Evolutionary conservation across 2,797 vertebrate genomes (phyloP), one percentile per base, ranked within the genome.

Genomic region (Sebastolobus altivelis): DNA sequence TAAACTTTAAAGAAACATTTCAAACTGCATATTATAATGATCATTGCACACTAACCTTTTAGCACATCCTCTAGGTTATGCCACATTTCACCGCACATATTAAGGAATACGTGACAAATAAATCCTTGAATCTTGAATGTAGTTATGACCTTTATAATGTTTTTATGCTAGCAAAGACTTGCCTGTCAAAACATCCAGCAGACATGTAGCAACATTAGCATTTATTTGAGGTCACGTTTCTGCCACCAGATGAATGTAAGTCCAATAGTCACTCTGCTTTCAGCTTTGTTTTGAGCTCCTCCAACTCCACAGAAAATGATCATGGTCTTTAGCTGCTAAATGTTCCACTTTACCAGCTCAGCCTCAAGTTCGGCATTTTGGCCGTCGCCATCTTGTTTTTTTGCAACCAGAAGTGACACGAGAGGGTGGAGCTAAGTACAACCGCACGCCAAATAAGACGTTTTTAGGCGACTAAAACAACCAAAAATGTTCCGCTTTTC

Each of bases 41-140:
- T 31, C 13, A 31, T 20, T 31, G 1, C 61, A n/a, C 60, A 13
- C 8, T 40, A 65, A 49, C 13, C 72, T 63, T 81, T 81, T 68
- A 54, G 46, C 62, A 25, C 31, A n/a, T 79, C 59, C 66, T 81
- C 67, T 33, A 5, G 59, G 68, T 16, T 33, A 33, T 60, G 49
- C 66, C 65, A 9, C 67, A 20, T 62, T 72, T 66, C 65, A 55
- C 52, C 14, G 46, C 63, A 55, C 40, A n/a, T n/a, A 33, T 25
- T 25, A 1, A 25, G 25, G 25, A 25, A 25, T 25, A 25, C 25
- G 25, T 25, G 25, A 25, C 25, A 25, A 25, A 25, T 25, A 38
- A 63, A 25, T 6, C 9, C 16, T 43, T 65, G 40, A 66, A 66
- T 66, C 14, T 20, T 18, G 22, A 46, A 65, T 43, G 66, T 29